Evolutionary conservation across 2,113 vertebrate species (phyloP).

Genomic region (Petrocephalus microphthalmus): DNA sequence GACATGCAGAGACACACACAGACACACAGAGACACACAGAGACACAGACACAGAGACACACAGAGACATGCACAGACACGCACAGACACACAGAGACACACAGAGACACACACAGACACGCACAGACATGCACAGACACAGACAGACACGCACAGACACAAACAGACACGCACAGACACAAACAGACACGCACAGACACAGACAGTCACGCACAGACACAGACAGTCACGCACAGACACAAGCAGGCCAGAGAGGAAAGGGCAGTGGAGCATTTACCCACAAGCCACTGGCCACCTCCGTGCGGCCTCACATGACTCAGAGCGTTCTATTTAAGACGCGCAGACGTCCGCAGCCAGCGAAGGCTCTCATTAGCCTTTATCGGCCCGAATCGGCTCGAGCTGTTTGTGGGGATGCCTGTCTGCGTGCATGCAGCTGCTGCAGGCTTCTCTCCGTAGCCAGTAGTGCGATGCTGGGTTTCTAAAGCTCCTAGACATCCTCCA

Average conservation of each 20-base stretch:
- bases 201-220: neutral
- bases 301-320: conserved; percentile 44
- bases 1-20: too few species aligned
- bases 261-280: conserved; percentile 40
- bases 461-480: neutral
- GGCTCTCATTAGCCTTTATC: conserved; percentile 31
- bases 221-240: conserved; percentile 29
- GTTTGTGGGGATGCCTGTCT: conserved; percentile 38
- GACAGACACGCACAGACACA: neutral
- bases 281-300: conserved; percentile 38
- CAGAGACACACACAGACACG: too few species aligned
- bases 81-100: too few species aligned
- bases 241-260: conserved; percentile 27
- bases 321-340: conserved; percentile 28
- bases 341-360: conserved; percentile 25
- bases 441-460: neutral
- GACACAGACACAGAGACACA: too few species aligned
- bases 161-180: neutral
- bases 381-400: conserved; percentile 30
- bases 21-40: too few species aligned
- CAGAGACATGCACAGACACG: too few species aligned
- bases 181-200: neutral
- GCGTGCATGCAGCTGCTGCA: conserved; percentile 13
- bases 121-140: neutral
- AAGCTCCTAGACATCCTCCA: neutral